Percentiles rank a stretch among this genome's conserved stretches.
phyloP scores from a whole-genome alignment of 2,888 invertebrate species.

The Aphodius granarius region DNA sequence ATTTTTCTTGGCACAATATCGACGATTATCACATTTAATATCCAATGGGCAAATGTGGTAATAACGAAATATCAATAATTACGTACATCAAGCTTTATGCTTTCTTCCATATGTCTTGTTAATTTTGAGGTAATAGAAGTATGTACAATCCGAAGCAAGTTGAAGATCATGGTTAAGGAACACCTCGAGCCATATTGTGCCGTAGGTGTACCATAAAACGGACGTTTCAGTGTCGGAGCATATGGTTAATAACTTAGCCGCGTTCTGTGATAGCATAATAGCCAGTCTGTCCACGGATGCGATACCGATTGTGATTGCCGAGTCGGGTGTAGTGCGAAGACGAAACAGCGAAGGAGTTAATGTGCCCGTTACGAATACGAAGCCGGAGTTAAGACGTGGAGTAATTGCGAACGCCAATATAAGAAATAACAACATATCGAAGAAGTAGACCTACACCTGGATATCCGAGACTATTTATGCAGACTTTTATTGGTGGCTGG shows the following conservation, averaged over 20 bases:
- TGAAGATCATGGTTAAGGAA: background rate
- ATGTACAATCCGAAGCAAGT: background rate
- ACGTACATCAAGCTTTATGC: background rate
- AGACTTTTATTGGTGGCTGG: slow-evolving; percentile 46
- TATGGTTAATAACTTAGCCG: background rate
- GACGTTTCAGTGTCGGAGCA: background rate
- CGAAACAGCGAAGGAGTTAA: slow-evolving; percentile 18
- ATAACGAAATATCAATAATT: background rate
- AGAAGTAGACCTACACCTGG: slow-evolving; percentile 45
- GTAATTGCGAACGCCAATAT: slow-evolving; percentile 49
- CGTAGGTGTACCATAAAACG: background rate
- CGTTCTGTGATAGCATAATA: background rate
- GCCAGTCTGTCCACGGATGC: background rate
- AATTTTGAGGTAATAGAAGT: background rate
- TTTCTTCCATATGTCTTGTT: background rate
- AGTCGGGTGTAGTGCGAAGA: background rate
- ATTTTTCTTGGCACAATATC: too few species aligned
- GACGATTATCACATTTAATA: too few species aligned
- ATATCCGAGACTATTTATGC: slow-evolving; percentile 52
- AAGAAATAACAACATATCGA: slow-evolving; percentile 41
- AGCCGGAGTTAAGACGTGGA: slow-evolving; percentile 39
- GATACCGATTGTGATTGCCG: background rate
- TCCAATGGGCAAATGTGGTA: background rate
- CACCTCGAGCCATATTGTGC: background rate
- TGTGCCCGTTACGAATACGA: background rate